Conservation (phyloP, 2,888 invertebrate species). For the Adela reaumurella region DNA sequence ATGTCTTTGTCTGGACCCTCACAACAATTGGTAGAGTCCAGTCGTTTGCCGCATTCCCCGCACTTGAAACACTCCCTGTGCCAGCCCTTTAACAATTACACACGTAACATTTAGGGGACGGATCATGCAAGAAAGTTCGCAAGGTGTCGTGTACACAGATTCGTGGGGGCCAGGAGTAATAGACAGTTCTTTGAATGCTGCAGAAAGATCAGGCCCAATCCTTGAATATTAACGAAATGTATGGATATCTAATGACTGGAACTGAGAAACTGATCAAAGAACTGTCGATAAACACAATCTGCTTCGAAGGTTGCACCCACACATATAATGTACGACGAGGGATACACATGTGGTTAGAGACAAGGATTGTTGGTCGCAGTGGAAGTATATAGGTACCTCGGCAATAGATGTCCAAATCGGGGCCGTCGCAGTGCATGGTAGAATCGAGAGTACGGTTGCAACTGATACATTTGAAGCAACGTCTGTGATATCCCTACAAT, state of each 20-base stretch:
- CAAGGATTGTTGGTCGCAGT: not conserved
- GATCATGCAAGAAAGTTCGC: conserved; percentile 25
- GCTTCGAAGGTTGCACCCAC: too few species aligned
- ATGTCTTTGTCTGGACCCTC: conserved; percentile 94
- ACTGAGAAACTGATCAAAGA: too few species aligned
- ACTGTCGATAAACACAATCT: too few species aligned
- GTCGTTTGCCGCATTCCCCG: conserved; percentile 78
- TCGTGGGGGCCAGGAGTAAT: too few species aligned
- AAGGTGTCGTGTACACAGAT: too few species aligned
- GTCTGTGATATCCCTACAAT: conserved; percentile 79
- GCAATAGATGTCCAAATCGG: conserved; percentile 89
- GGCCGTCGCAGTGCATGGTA: conserved; percentile 87
- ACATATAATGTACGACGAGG: too few species aligned
- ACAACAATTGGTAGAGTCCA: conserved; percentile 89
- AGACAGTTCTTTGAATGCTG: too few species aligned
- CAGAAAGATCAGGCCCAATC: too few species aligned
- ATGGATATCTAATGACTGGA: too few species aligned
- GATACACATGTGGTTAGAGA: not conserved
- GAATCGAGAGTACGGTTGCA: conserved; percentile 85
- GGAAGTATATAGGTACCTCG: conserved; percentile 83
- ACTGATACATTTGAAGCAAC: conserved; percentile 85
- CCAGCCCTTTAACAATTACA: conserved; percentile 70
- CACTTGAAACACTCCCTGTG: conserved; percentile 94
- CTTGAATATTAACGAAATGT: too few species aligned
- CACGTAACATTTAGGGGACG: conserved; percentile 32